phyloP scores from a whole-genome alignment of 2,888 invertebrate genomes.

The Xanthorhoe spadicearia region DNA sequence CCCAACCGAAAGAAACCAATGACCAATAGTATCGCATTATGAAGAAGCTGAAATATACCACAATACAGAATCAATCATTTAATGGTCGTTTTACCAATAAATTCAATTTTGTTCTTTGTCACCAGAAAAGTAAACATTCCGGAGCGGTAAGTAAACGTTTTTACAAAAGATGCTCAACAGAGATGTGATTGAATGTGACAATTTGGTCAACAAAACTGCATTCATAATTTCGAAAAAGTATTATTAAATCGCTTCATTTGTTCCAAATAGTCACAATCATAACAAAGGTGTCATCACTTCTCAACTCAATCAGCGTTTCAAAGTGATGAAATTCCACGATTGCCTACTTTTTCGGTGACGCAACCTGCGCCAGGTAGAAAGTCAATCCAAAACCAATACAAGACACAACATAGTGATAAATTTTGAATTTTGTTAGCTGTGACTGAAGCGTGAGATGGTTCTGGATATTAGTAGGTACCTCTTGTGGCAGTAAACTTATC shows the following conservation, averaged over 20 bases:
- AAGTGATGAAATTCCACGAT: slow-evolving; percentile 21
- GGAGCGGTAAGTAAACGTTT: slow-evolving; percentile 19
- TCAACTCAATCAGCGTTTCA: slow-evolving; percentile 9
- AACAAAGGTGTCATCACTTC: slow-evolving; percentile 2
- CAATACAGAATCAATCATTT: slow-evolving; percentile 73
- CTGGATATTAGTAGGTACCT: slow-evolving; percentile 73
- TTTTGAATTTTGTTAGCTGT: slow-evolving; percentile 84
- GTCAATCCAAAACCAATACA: slow-evolving; percentile 83
- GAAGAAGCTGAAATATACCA: slow-evolving; percentile 84
- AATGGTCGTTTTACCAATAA: slow-evolving; percentile 52
- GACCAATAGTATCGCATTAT: slow-evolving; percentile 81
- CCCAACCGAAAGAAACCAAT: slow-evolving; percentile 85
- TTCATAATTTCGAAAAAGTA: background rate
- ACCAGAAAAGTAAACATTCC: slow-evolving; percentile 42
- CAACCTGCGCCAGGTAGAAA: slow-evolving; percentile 53
- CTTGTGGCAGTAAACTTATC: slow-evolving; percentile 51
- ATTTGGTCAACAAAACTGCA: slow-evolving; percentile 22
- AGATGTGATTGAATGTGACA: slow-evolving; percentile 18
- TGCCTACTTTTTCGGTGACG: slow-evolving; percentile 41
- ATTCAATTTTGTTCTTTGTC: slow-evolving; percentile 57
- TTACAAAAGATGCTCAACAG: slow-evolving; percentile 23
- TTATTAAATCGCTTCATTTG: background rate
- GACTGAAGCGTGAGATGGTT: slow-evolving; percentile 73
- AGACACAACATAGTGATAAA: slow-evolving; percentile 82
- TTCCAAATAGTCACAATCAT: slow-evolving; percentile 26